phyloP scores from a whole-genome alignment of 1,140 invertebrate genomes.

The Papilio polyxenes region DNA sequence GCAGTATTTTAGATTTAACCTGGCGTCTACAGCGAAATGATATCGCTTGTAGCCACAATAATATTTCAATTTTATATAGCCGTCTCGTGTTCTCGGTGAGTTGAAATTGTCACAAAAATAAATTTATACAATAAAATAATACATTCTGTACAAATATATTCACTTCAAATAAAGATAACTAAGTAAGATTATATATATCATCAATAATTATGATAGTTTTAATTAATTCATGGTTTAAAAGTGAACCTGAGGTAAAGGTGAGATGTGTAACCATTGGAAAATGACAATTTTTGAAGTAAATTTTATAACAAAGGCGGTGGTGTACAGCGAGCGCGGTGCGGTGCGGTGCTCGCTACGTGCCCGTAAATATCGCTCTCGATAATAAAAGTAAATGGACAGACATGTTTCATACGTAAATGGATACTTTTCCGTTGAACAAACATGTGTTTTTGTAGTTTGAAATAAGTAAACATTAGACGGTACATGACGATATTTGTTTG shows the following conservation, averaged over 20 bases:
- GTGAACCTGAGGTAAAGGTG: neutral
- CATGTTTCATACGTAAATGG: neutral
- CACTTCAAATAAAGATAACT: too few species aligned
- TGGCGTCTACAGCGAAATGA: neutral
- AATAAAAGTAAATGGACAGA: neutral
- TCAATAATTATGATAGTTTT: too few species aligned
- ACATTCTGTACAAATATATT: neutral
- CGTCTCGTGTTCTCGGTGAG: neutral
- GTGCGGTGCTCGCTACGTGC: neutral
- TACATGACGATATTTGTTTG: neutral
- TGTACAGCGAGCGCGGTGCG: too few species aligned
- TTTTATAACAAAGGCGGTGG: neutral
- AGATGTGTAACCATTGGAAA: neutral
- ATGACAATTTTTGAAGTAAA: neutral
- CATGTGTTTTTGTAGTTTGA: neutral
- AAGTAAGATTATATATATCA: too few species aligned
- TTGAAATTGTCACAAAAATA: neutral
- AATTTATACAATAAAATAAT: neutral
- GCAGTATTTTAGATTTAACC: constrained; percentile 20
- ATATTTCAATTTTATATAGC: neutral
- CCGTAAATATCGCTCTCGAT: neutral
- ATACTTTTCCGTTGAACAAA: neutral
- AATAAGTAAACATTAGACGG: neutral
- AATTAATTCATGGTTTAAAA: neutral
- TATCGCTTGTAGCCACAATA: neutral